Evolutionary conservation across 1,140 invertebrate genomes (phyloP), one percentile per base, ranked within the genome.

Genomic region (Xylocopa sonorina): DNA sequence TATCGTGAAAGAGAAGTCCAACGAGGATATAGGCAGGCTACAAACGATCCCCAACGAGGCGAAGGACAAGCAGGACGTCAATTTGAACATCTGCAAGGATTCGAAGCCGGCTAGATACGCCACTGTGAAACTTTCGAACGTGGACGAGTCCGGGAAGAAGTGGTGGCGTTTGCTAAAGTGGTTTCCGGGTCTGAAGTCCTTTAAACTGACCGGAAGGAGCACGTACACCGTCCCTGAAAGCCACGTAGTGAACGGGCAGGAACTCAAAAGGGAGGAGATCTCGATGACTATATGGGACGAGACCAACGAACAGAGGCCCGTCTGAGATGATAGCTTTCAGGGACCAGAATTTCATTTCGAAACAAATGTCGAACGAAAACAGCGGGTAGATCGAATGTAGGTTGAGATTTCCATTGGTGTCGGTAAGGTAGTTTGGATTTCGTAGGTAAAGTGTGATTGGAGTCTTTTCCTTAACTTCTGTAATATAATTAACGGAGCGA

Each of bases 101-200:
- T 18, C 43, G 2, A 68, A 16, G 12, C 24, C 41, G 6, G 58
- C 58, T 1, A 68, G 9, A 6, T 77, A 75, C 14, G 60, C 67
- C 16, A 43, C 60, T 1, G 83, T 80, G 7, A 71, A 79, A 24
- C 24, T 63, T 0, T 72, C 75, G 16, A 67, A 34, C 14, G 53
- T 80, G 10, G 50, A 69, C 41, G 63, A 34, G 18, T 77, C 74
- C 12, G 80, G 80, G 10, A 90, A 90, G 29, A 91, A 90, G 57
- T 92, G 91, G 91, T 92, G 91, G 90, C 77, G 84, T 7, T 32
- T 91, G 2, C 72, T 92, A 9, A 88, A 90, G 41, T 92, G 91
- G 91, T 62, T 92, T 4, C 90, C 92, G 0, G 82, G 85, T 5
- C 55, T 89, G 1, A 90, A 90, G 51, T 63, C 76, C 1, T 80